Percentiles rank a stretch among this genome's conserved stretches.
These are phyloP conservation scores for Tholera decimalis DNA, from an alignment of 2,888 invertebrate species.

Conservation along the genomic window DNA sequence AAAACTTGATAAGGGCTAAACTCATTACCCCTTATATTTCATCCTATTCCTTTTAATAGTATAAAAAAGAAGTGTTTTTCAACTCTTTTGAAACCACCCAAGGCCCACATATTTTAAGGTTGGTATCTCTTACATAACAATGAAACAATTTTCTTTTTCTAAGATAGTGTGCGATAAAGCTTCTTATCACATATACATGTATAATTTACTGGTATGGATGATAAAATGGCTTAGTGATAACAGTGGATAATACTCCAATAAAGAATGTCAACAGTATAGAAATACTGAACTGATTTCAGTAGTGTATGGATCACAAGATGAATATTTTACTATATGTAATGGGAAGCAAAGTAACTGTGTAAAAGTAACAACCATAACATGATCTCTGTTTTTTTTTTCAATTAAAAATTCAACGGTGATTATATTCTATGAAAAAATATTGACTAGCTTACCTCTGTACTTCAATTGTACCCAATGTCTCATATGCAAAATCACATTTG, in stretches of 20 bases:
- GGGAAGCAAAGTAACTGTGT: slow-evolving; percentile 3
- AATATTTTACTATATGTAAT: not conserved
- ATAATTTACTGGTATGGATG: slow-evolving; percentile 43
- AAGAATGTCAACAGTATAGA: slow-evolving; percentile 26
- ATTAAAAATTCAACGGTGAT: not conserved
- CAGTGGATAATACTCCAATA: slow-evolving; percentile 50
- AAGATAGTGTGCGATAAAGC: slow-evolving; percentile 46
- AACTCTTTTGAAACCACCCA: slow-evolving; percentile 16
- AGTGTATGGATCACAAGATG: slow-evolving; percentile 36
- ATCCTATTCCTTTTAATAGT: not conserved
- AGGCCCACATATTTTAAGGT: slow-evolving; percentile 25
- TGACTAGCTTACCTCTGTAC: slow-evolving; percentile 94
- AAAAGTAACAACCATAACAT: slow-evolving; percentile 8
- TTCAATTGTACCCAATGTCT: slow-evolving; percentile 98
- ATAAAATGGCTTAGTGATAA: slow-evolving; percentile 60
- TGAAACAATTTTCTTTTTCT: slow-evolving; percentile 33
- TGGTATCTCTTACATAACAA: slow-evolving; percentile 53
- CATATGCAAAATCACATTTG: slow-evolving; percentile 98
- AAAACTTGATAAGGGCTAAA: too few species aligned
- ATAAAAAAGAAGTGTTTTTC: not conserved
- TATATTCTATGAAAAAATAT: not conserved
- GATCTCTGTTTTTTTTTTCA: not conserved
- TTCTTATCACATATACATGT: slow-evolving; percentile 56
- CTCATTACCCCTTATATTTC: too few species aligned
- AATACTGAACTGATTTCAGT: slow-evolving; percentile 19